Base-by-base conservation (phyloP, 2,888 invertebrate genomes). In the Sinopyrophorus schimmeli region DNA sequence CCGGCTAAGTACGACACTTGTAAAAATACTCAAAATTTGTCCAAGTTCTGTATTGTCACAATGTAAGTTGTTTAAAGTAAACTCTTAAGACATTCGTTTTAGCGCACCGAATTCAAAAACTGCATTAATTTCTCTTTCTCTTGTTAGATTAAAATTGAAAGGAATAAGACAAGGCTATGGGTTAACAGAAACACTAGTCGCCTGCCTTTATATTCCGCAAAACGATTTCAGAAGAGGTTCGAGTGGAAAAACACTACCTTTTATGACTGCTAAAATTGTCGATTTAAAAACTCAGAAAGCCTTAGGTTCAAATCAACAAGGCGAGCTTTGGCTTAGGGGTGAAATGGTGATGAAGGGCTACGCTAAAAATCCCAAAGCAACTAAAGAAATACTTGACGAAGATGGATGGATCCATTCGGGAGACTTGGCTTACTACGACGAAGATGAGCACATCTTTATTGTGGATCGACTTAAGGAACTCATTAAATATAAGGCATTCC, bases 391-490 rank as follows among this genome's bases (percentile, higher is more conserved):
- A 1, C 75, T 91, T 12, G 87, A 88, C 60, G 64, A 70, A 5
- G 86, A 90, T 46, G 92, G 92, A 0, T 94, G 84, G 81, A 69
- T 88, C 6, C 80, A 83, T 56, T 83, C 86, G 17, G 92, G 92
- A 0, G 93, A 94, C 69, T 76, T 93, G 56, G 92, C 87, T 1
- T 90, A 88, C 69, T 89, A 84, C 60, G 90, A 92, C 65, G 70
- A 80, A 1, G 83, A 91, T 9, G 84, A 83, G 1, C 84, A 79
- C 69, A 87, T 91, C 71, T 92, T 80, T 64, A 83, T 93, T 54
- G 87, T 92, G 1, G 93, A 92, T 69, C 76, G 94, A 50, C 74
- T 92, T 11, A 94, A 94, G 69, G 92, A 93, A 67, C 80, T 94
- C 15, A 93, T 94, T 63, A 94, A 94, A 71, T 92, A 90, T 66